A percentile compares a stretch with the other conserved stretches of the same genome.
These are phyloP conservation scores for Muraenolepis orangiensis DNA, from an alignment of 2,797 vertebrate species.

Conservation along the genomic window DNA sequence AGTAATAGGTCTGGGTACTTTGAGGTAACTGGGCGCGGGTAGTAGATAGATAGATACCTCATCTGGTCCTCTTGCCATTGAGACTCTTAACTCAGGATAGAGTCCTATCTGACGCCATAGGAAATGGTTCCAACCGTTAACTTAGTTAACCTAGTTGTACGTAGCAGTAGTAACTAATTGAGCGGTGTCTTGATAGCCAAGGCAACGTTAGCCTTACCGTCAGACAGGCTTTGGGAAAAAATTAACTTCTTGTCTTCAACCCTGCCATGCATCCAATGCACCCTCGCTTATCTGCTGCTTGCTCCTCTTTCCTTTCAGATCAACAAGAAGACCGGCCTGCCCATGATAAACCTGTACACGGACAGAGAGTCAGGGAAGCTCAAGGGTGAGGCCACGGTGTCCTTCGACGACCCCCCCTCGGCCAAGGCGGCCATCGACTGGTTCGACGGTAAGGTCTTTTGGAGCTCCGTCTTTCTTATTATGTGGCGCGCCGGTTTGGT, in stretches of 20 bases:
- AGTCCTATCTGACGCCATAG: too few relatives aligned
- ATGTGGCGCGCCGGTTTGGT: neutral
- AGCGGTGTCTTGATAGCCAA: neutral
- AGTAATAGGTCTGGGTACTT: neutral
- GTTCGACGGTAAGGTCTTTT: slow-evolving; percentile 79
- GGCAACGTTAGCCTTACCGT: neutral
- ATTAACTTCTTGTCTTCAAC: neutral
- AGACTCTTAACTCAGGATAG: too few relatives aligned
- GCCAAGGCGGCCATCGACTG: slow-evolving; percentile 90
- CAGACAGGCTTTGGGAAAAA: neutral
- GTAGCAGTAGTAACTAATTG: neutral
- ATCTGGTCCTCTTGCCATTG: neutral
- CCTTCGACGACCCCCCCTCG: slow-evolving; percentile 89
- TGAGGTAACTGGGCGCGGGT: neutral
- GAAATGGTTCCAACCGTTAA: too few relatives aligned
- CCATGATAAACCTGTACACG: slow-evolving; percentile 92
- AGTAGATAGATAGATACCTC: neutral
- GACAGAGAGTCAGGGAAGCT: slow-evolving; percentile 88
- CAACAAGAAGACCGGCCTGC: slow-evolving; percentile 89
- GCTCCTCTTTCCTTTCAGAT: slow-evolving; percentile 58
- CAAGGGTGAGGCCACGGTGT: slow-evolving; percentile 89
- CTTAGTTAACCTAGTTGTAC: neutral
- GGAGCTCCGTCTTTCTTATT: neutral
- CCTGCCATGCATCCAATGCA: neutral
- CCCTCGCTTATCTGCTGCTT: neutral